Conservation (phyloP, 2,113 vertebrate genomes). For the Indicator indicator region DNA sequence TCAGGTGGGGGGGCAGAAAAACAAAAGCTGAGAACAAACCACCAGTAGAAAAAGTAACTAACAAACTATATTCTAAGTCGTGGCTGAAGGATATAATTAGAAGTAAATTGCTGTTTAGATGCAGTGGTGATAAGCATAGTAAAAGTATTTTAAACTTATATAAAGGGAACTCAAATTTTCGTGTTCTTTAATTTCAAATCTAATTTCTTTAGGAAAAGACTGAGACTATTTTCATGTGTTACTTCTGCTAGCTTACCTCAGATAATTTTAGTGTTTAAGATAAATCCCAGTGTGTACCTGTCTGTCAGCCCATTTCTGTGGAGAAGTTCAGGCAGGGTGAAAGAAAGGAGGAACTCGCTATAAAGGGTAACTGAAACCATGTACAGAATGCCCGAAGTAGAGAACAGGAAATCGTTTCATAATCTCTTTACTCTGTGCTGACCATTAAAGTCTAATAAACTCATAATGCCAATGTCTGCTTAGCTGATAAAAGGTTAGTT, state of each 20-base stretch:
- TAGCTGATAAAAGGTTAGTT: neutral
- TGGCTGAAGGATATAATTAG: neutral
- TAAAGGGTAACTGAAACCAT: neutral
- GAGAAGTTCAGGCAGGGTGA: neutral
- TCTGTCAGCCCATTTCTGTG: slow-evolving; percentile 38
- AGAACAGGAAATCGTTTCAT: neutral
- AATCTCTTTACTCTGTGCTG: neutral
- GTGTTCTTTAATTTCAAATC: slow-evolving; percentile 2
- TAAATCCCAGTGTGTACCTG: slow-evolving; percentile 43
- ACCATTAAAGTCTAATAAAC: neutral
- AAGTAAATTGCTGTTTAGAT: neutral
- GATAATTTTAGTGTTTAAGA: slow-evolving; percentile 58
- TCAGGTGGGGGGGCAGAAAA: neutral
- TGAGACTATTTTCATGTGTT: slow-evolving; percentile 24
- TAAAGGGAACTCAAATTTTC: neutral
- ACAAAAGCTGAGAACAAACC: neutral
- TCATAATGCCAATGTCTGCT: neutral
- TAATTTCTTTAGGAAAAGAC: slow-evolving; percentile 10
- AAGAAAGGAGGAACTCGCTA: neutral
- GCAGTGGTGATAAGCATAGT: neutral
- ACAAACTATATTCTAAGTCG: neutral
- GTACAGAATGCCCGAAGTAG: neutral
- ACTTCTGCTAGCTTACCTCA: slow-evolving; percentile 31
- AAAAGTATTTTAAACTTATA: neutral
- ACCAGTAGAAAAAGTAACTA: neutral